Percentiles rank a stretch among this genome's conserved stretches.
Conservation (phyloP, 2,888 invertebrate species). For the Brachypterus glaber region DNA sequence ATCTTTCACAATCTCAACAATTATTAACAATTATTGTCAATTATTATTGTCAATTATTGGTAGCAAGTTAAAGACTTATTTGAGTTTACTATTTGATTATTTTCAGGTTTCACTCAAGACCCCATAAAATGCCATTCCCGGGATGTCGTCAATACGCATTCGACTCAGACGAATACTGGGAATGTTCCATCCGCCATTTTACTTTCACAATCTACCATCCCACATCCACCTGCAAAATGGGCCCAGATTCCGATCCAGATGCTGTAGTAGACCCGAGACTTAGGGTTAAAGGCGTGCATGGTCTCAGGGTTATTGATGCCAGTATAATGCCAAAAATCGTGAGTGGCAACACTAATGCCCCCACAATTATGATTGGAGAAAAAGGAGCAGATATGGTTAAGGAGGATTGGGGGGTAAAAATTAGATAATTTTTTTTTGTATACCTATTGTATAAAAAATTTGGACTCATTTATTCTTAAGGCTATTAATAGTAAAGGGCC, state of each 20-base stretch:
- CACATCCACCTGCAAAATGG: conserved; percentile 80
- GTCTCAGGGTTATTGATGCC: conserved; percentile 71
- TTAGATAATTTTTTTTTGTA: conserved; percentile 12
- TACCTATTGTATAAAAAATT: no score
- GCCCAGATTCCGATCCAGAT: conserved; percentile 60
- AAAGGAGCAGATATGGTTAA: conserved; percentile 85
- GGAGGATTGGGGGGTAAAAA: conserved; percentile 57
- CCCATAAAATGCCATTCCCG: conserved; percentile 71
- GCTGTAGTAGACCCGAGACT: conserved; percentile 74
- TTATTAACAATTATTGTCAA: no score
- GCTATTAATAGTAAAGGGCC: no score
- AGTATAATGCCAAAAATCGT: conserved; percentile 84
- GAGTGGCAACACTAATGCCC: conserved; percentile 85
- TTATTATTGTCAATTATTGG: no score
- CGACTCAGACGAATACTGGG: conserved; percentile 79
- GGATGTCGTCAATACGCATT: conserved; percentile 65
- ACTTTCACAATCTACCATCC: conserved; percentile 79
- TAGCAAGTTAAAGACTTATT: no score
- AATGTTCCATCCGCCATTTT: conserved; percentile 71
- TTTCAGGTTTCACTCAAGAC: conserved; percentile 57
- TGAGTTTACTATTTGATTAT: no score
- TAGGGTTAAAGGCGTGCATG: conserved; percentile 67
- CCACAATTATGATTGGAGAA: conserved; percentile 83
- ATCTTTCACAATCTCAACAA: no score
- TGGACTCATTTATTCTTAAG: no score